phyloP scores from a whole-genome alignment of 2,888 invertebrate genomes.

The Scaptomyza polygonia region DNA sequence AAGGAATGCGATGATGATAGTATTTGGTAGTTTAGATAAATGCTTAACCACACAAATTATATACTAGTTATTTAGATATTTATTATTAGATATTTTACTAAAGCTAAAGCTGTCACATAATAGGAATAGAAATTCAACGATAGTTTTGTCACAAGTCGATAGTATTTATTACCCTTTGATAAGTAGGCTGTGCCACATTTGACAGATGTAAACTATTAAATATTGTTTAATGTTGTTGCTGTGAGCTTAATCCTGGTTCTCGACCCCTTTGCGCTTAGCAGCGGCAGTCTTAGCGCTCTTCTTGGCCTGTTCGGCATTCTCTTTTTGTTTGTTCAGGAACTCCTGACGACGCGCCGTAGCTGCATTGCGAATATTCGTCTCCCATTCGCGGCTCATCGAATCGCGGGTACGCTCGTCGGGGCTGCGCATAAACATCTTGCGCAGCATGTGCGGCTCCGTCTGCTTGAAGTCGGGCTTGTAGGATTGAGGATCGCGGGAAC shows the following conservation, averaged over 20 bases:
- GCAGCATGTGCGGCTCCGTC: slow-evolving; percentile 46
- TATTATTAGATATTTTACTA: neutral
- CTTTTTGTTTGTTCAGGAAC: neutral
- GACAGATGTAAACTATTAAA: no score
- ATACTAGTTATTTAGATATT: neutral
- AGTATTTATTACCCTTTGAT: no score
- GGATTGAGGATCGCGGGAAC: slow-evolving; percentile 29
- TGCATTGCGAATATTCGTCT: slow-evolving; percentile 15
- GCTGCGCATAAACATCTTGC: slow-evolving; percentile 57
- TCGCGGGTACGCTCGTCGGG: slow-evolving; percentile 55
- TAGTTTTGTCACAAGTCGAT: no score
- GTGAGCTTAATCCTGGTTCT: neutral
- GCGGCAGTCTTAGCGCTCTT: no score
- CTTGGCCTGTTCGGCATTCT: neutral
- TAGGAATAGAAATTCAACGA: no score
- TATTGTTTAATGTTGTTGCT: no score
- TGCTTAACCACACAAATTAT: neutral
- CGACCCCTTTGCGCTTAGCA: neutral
- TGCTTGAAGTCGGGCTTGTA: slow-evolving; percentile 54
- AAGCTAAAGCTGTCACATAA: neutral
- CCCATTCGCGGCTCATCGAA: slow-evolving; percentile 44
- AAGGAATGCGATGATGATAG: neutral
- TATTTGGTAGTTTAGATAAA: neutral
- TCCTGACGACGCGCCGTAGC: slow-evolving; percentile 6
- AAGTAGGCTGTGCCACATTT: no score